A percentile compares a stretch with the other conserved stretches of the same genome.
phyloP scores from a whole-genome alignment of 2,888 invertebrate species.

The Drosophila cognata region DNA sequence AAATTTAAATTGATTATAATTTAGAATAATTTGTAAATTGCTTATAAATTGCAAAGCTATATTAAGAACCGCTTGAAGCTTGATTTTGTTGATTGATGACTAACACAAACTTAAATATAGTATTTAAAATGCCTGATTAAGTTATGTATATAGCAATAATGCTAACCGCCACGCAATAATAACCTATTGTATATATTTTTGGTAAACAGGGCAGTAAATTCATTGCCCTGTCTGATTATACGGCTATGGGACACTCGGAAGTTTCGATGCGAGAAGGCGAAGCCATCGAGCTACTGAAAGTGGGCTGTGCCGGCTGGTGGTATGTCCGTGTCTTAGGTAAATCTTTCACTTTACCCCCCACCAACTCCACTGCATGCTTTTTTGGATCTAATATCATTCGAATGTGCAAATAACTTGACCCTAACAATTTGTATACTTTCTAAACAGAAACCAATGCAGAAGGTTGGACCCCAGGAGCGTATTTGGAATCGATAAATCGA shows the following conservation, averaged over 20 bases:
- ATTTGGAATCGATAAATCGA: slow-evolving; percentile 91
- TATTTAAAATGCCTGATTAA: slow-evolving; percentile 80
- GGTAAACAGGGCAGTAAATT: slow-evolving; percentile 90
- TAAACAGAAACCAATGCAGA: slow-evolving; percentile 88
- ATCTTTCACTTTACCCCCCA: slow-evolving; percentile 12
- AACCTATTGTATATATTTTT: slow-evolving; percentile 44
- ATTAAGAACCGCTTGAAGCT: slow-evolving; percentile 23
- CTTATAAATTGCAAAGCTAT: background rate
- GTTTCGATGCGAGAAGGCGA: slow-evolving; percentile 96
- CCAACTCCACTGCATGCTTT: slow-evolving; percentile 26
- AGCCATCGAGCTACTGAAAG: slow-evolving; percentile 94
- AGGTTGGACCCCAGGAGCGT: slow-evolving; percentile 98
- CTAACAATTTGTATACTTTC: background rate
- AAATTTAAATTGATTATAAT: background rate
- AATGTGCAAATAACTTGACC: background rate
- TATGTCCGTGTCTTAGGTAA: slow-evolving; percentile 93
- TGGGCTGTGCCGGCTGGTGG: slow-evolving; percentile 99
- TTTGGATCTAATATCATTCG: background rate
- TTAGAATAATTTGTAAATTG: slow-evolving; percentile 3
- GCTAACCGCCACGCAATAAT: slow-evolving; percentile 30
- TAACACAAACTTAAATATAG: slow-evolving; percentile 7
- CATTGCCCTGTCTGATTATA: slow-evolving; percentile 96
- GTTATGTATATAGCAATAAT: slow-evolving; percentile 43
- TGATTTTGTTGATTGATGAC: slow-evolving; percentile 1
- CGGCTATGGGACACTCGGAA: slow-evolving; percentile 95